Evolutionary conservation across 2,797 vertebrate genomes (phyloP), one percentile per base, ranked within the genome.

Genomic region (Sebastes minor): DNA sequence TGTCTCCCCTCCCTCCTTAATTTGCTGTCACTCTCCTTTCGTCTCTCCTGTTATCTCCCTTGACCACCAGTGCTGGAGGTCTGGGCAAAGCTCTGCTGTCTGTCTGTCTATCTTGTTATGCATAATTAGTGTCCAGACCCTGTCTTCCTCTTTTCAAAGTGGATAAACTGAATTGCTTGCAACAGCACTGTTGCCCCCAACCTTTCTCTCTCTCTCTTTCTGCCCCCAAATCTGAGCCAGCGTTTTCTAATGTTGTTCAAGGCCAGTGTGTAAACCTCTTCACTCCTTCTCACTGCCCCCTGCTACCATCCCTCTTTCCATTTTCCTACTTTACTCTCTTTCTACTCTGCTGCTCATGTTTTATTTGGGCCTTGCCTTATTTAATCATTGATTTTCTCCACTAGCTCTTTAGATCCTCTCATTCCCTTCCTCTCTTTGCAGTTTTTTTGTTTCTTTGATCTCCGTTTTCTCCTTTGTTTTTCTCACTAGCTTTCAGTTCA

Each of bases 201-300:
- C 35, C 23, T 72, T 46, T 35, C 55, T 53, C 33, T 70, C 70
- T 66, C 25, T 55, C 25, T 59, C 32, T 61, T 71, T 74, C 42
- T 32, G 35, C 33, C 71, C 71, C 30, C 2, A 57, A 59, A 79
- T 83, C 82, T 69, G 84, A 87, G 78, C 63, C 65, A 86, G 82
- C 72, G 65, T 74, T 74, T 81, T 78, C 38, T 76, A 14, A 69
- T 25, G 20, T 42, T 38, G 53, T 61, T 78, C 10, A 72, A 85
- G 74, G 16, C 46, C 55, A 52, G 33, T 62, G 67, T 56, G 32
- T 71, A 60, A 66, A 81, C 52, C 65, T 20, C 18, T 66, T 72
- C 35, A 62, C 3, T 6, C 20, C 18, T 76, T 23, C 38, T 33
- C 59, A 28, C 20, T 16, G 11, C 22, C 16, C 20, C 20, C 56